These are phyloP conservation scores for Anseranas semipalmata DNA, from an alignment of 2,113 vertebrate species.

Conservation along the genomic window DNA sequence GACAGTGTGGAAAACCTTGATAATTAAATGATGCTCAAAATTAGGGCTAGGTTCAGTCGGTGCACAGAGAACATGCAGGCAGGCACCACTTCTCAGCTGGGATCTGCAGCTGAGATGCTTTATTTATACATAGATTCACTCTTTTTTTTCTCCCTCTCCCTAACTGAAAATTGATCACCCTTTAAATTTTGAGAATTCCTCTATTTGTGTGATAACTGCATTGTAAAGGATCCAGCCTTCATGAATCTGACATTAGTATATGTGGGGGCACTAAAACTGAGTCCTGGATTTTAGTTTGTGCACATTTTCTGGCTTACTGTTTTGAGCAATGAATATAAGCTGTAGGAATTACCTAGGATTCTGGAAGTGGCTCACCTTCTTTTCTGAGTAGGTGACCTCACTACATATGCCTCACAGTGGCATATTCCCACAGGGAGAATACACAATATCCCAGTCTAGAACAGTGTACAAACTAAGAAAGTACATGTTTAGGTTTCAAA, in stretches of 20 bases:
- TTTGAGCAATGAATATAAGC: background rate
- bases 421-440: background rate
- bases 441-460: background rate
- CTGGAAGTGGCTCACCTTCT: background rate
- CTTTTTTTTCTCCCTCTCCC: background rate
- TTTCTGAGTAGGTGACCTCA: background rate
- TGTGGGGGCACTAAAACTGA: background rate
- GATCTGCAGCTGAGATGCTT: background rate
- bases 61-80: background rate
- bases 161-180: background rate
- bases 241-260: background rate
- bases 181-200: background rate
- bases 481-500: background rate
- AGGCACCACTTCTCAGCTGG: background rate
- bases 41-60: background rate
- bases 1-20: background rate
- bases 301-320: background rate
- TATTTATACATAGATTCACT: background rate
- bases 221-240: background rate
- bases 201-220: background rate
- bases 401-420: background rate
- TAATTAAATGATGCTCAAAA: background rate
- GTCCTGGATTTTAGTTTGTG: background rate
- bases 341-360: background rate
- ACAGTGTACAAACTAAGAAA: background rate